Evolutionary conservation across 1,140 invertebrate species (phyloP), one percentile per base, ranked within the genome.

Genomic region (Trachelipus rathkii): DNA sequence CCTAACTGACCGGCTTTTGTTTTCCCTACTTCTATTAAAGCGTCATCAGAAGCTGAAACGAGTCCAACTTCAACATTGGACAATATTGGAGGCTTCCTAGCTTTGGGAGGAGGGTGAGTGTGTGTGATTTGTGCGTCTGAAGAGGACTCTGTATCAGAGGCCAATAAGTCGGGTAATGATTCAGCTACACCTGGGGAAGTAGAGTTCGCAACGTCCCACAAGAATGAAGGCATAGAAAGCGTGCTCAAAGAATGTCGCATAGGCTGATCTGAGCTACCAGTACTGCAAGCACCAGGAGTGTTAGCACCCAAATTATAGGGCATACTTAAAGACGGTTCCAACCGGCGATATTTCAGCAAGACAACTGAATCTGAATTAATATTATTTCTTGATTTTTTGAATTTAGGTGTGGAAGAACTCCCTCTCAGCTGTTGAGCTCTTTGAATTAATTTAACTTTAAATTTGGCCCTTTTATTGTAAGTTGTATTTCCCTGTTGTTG

Each of bases 201-300:
- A 13, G 80, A 75, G 44, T 74, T 81, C 4, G 77, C 77, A 9
- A 77, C 75, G 33, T 81, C 80, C 80, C 80, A 81, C 60, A 81
- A 46, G 66, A 81, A 81, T 9, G 80, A 81, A 19, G 85, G 84
- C 80, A 85, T 84, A 43, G 88, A 89, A 23, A 89, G 87, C 46
- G 88, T 88, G 83, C 89, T 90, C 83, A 88, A 86, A 69, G 89
- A 89, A 84, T 89, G 89, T 75, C 88, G 83, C 80, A 89, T 84
- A 5, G 79, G 68, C 69, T 82, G 80, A 70, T 77, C 79, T 72
- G 75, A 84, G 50, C 81, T 76, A 10, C 78, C 79, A 83, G 82
- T 83, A 83, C 79, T 84, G 82, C 73, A 83, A 81, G 44, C 75
- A 24, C 80, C 75, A 75, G 74, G 81, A 24, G 75, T 79, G 23